Conservation (phyloP, 2,888 invertebrate genomes). For the Chesias legatella region DNA sequence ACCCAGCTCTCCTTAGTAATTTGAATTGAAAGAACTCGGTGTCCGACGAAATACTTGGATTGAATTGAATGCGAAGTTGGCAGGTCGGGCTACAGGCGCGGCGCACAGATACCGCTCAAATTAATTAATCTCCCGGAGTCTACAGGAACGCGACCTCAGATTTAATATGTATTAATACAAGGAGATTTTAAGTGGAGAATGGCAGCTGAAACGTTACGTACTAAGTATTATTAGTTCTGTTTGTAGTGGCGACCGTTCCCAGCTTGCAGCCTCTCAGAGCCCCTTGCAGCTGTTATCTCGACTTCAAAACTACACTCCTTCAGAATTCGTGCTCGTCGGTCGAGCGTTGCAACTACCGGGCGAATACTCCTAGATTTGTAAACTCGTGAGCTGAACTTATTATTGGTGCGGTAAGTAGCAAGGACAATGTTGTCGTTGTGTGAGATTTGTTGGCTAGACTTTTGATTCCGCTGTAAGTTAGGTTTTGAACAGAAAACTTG, state of each 20-base stretch:
- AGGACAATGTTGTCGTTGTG: conserved; percentile 6
- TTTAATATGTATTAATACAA: conserved; percentile 2
- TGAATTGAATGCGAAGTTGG: no score
- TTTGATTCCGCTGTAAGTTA: neutral
- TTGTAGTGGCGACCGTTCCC: conserved; percentile 30
- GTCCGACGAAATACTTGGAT: no score
- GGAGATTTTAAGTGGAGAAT: conserved; percentile 5
- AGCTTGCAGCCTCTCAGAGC: conserved; percentile 34
- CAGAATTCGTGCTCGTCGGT: conserved; percentile 37
- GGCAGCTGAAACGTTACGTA: conserved; percentile 31
- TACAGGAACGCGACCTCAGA: conserved; percentile 4
- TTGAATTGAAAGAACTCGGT: no score
- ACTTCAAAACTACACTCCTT: conserved; percentile 42
- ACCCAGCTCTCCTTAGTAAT: no score
- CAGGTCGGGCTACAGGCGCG: neutral
- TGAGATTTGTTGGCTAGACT: neutral
- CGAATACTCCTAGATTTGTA: conserved; percentile 30
- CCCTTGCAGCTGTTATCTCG: conserved; percentile 47
- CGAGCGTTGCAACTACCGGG: conserved; percentile 29
- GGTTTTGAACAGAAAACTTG: no score
- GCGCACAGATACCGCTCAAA: conserved; percentile 1
- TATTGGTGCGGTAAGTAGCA: conserved; percentile 18
- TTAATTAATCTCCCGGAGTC: conserved; percentile 7
- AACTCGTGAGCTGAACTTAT: conserved; percentile 20
- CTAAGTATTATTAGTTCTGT: conserved; percentile 14